These are phyloP conservation scores for Caloenas nicobarica DNA, from an alignment of 2,113 vertebrate species.

Conservation along the genomic window DNA sequence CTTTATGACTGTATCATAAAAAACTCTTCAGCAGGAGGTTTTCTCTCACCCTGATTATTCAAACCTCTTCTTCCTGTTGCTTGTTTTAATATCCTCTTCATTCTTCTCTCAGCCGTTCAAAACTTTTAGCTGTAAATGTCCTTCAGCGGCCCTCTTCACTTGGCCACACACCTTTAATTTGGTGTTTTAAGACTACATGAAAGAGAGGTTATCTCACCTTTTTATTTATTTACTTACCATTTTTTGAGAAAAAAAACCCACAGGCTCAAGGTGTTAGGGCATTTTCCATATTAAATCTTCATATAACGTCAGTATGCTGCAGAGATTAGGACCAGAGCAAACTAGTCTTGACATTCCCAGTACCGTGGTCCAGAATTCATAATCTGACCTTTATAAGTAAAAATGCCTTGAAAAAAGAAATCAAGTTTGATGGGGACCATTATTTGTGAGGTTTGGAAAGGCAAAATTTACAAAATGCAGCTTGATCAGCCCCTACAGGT, in stretches of 20 bases:
- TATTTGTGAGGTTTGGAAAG: not conserved
- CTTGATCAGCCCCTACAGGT: not conserved
- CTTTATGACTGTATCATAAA: not conserved
- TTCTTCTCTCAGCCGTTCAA: not conserved
- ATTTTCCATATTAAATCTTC: not conserved
- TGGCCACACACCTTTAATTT: not conserved
- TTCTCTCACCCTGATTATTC: not conserved
- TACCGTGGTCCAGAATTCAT: not conserved
- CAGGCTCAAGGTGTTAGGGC: not conserved
- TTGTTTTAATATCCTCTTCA: not conserved
- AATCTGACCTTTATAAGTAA: not conserved
- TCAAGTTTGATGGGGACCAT: not conserved
- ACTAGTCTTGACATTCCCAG: not conserved
- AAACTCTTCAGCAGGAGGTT: not conserved
- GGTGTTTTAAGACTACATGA: not conserved
- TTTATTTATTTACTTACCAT: not conserved
- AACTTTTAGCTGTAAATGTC: not conserved
- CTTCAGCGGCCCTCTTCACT: not conserved
- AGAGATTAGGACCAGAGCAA: not conserved
- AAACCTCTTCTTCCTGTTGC: not conserved
- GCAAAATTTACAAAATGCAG: not conserved
- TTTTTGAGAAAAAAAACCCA: not conserved
- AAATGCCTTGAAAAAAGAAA: not conserved
- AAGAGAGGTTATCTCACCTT: not conserved
- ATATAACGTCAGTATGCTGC: not conserved